A percentile compares a stretch with the other conserved stretches of the same genome.
These are phyloP conservation scores for Cerastis leucographa DNA, from an alignment of 2,888 invertebrate species.

Conservation along the genomic window DNA sequence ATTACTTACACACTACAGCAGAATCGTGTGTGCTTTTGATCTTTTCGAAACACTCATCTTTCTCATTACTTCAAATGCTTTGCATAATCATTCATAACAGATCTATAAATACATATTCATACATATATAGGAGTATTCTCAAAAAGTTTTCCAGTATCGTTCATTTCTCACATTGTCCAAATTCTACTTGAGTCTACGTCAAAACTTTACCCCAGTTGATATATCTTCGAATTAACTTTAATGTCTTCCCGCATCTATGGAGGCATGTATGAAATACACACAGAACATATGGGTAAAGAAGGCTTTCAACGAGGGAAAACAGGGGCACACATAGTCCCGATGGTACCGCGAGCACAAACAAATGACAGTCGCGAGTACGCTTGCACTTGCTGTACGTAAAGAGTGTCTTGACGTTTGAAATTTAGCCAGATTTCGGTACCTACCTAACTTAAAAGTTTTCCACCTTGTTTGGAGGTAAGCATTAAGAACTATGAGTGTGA, in stretches of 20 bases:
- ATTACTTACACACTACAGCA: no score
- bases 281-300: neutral
- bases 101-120: neutral
- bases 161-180: conserved; percentile 42
- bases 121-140: neutral
- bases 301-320: neutral
- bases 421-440: neutral
- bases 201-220: conserved; percentile 59
- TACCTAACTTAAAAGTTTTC: neutral
- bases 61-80: neutral
- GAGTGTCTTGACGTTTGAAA: neutral
- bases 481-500: neutral
- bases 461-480: neutral
- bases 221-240: conserved; percentile 65
- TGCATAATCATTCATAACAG: neutral
- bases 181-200: conserved; percentile 48
- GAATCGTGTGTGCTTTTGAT: neutral
- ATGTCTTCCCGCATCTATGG: conserved; percentile 47
- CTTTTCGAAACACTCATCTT: neutral
- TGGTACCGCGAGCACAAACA: neutral
- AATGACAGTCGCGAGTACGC: neutral
- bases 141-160: conserved; percentile 30
- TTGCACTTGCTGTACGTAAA: neutral
- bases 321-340: neutral
- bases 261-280: conserved; percentile 24